A percentile compares a stretch with the other conserved stretches of the same genome.
Evolutionary conservation across 2,113 vertebrate genomes (phyloP).

Genomic region (Stigmatopora argus): DNA sequence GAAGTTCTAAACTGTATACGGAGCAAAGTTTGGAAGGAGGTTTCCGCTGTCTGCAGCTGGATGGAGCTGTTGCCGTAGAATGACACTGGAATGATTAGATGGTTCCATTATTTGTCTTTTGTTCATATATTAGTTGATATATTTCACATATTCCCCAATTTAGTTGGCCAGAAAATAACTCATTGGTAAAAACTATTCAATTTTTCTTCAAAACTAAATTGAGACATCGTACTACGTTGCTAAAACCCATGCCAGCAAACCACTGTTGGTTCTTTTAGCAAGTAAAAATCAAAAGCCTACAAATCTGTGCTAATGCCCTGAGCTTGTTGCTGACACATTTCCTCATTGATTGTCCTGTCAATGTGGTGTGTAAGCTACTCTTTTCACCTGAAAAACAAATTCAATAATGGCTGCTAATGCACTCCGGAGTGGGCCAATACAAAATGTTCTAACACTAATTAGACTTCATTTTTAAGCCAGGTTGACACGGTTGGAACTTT

Average conservation of each 20-base stretch:
- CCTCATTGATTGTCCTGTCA: slow-evolving; percentile 32
- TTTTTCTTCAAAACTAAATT: not conserved
- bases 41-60: slow-evolving; percentile 67
- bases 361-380: slow-evolving; percentile 30
- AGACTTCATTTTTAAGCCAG: slow-evolving; percentile 28
- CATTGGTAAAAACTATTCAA: not conserved
- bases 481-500: slow-evolving; percentile 25
- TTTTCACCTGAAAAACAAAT: slow-evolving; percentile 54
- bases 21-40: slow-evolving; percentile 68
- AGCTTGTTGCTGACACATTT: slow-evolving; percentile 6
- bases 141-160: not conserved
- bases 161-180: not conserved
- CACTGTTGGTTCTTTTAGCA: not conserved
- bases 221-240: not conserved
- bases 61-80: slow-evolving; percentile 85
- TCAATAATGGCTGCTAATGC: slow-evolving; percentile 68
- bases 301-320: not conserved
- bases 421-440: slow-evolving; percentile 21
- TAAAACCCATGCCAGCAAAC: not conserved
- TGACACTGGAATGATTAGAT: slow-evolving; percentile 66
- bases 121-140: too few relatives aligned
- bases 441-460: slow-evolving; percentile 38
- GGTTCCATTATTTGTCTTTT: too few relatives aligned
- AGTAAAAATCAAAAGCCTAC: not conserved
- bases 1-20: slow-evolving; percentile 78